Evolutionary conservation across 2,113 vertebrate species (phyloP), one percentile per base, ranked within the genome.

Genomic region (Ptychochromis oligacanthus): DNA sequence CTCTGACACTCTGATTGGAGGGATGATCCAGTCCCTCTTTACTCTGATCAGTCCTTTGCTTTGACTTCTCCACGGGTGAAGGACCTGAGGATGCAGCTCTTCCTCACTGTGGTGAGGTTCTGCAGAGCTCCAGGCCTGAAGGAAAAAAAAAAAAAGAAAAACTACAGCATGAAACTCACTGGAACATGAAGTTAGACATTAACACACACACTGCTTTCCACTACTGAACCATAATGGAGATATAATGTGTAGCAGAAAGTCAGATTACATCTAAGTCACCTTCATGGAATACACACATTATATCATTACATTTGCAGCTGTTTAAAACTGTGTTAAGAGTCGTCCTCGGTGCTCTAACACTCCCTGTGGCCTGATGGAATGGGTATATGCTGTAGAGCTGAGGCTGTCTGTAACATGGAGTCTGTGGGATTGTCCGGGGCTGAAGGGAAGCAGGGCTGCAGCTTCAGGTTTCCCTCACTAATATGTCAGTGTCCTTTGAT

Each of bases 11-110:
- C 97, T 96, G 94, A 99, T 99, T 31, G 97, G 97, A 15, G 98
- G 98, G 79, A 99, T 99, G 88, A 99, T 98, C 98, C 98, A 99
- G 86, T 98, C 98, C 84, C 98, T 96, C 89, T 97, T 97, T 79
- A 98, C 96, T 52, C 98, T 89, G 72, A 94, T 65, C 0, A 55
- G 10, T 0, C 91, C 87, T 0, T 83, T 76, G 38, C 83, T 85
- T 46, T 59, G 83, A 49, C 74, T 93, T 84, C 28, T 86, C 98
- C 97, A 97, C 38, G 90, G 96, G 76, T 90, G 76, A 72, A 97
- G 80, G 22, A 79, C 82, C 18, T 20, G 81, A 4, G 59, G 82
- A 58, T 64, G 84, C n/a, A 78, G 34, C 0, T 92, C 61, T 0
- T 76, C 58, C 1, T 61, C 70, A 46, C 28, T 31, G 22, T 79